Conservation (phyloP, 2,113 vertebrate species). For the Lethenteron reissneri region DNA sequence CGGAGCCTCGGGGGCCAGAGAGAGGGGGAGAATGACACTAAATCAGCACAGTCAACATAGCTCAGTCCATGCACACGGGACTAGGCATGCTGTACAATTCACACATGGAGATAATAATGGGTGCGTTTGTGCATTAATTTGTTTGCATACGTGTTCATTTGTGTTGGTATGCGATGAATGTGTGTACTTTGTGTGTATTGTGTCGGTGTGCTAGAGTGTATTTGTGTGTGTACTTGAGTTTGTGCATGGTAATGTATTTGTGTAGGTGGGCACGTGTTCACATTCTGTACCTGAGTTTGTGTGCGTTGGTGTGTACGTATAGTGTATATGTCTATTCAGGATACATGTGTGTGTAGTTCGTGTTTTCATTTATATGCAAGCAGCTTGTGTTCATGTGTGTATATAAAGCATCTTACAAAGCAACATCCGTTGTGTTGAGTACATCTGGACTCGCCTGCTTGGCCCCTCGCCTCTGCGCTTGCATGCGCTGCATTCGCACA, state of each 20-base stretch:
- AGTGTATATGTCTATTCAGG: too few species aligned
- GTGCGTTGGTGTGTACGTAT: too few species aligned
- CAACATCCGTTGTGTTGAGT: too few species aligned
- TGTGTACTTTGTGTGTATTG: constrained; percentile 9
- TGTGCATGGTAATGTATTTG: constrained; percentile 4
- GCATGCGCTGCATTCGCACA: too few species aligned
- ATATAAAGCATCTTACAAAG: too few species aligned
- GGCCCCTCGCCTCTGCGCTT: too few species aligned
- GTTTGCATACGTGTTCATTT: constrained; percentile 5
- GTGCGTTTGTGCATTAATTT: neutral
- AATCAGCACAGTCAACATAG: neutral
- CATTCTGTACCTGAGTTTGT: neutral
- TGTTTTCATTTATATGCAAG: too few species aligned
- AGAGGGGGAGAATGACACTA: too few species aligned
- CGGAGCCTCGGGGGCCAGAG: too few species aligned
- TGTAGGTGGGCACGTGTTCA: neutral
- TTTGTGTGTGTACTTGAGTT: constrained; percentile 6
- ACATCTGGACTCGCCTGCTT: too few species aligned
- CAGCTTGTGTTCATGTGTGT: too few species aligned
- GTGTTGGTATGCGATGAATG: constrained; percentile 7
- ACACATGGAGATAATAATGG: neutral
- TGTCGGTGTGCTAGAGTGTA: constrained; percentile 8
- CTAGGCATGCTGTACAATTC: neutral
- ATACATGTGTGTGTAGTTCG: too few species aligned
- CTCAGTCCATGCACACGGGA: neutral